Conservation (phyloP, 2,888 invertebrate genomes). For the Caenorhabditis sulstoni region DNA sequence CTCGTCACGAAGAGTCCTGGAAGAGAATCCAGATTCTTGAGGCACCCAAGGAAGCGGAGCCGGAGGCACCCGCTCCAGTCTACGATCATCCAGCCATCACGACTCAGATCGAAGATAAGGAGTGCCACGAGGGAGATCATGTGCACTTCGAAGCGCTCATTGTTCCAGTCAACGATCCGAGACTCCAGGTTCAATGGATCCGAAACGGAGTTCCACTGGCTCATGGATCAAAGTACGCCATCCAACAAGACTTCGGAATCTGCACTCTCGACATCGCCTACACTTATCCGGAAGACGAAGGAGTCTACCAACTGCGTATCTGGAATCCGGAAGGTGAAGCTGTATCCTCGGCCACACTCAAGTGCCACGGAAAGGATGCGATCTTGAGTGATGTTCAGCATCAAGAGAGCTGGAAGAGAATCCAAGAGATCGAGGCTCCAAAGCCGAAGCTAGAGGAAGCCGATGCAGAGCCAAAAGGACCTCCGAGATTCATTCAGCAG, state of each 20-base stretch:
- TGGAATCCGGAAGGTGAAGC: constrained; percentile 94
- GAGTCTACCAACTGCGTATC: constrained; percentile 95
- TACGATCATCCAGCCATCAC: constrained; percentile 84
- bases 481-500: constrained; percentile 65
- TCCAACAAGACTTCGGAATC: constrained; percentile 96
- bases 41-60: constrained; percentile 65
- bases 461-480: constrained; percentile 72
- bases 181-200: constrained; percentile 86
- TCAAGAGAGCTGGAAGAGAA: constrained; percentile 92
- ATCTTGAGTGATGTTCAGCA: constrained; percentile 82
- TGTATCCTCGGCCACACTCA: constrained; percentile 92
- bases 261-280: constrained; percentile 91
- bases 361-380: constrained; percentile 73
- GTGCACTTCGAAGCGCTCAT: constrained; percentile 95
- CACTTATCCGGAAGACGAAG: constrained; percentile 90
- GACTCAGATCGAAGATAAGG: constrained; percentile 91
- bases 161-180: constrained; percentile 93
- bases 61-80: constrained; percentile 72
- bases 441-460: constrained; percentile 68
- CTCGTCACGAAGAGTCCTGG: constrained; percentile 93
- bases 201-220: constrained; percentile 79
- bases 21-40: constrained; percentile 87
- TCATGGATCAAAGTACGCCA: constrained; percentile 83
- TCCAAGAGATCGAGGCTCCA: constrained; percentile 81
- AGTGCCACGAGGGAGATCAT: constrained; percentile 86